phyloP scores from a whole-genome alignment of 2,797 vertebrate species.

The Anas flavirostris region DNA sequence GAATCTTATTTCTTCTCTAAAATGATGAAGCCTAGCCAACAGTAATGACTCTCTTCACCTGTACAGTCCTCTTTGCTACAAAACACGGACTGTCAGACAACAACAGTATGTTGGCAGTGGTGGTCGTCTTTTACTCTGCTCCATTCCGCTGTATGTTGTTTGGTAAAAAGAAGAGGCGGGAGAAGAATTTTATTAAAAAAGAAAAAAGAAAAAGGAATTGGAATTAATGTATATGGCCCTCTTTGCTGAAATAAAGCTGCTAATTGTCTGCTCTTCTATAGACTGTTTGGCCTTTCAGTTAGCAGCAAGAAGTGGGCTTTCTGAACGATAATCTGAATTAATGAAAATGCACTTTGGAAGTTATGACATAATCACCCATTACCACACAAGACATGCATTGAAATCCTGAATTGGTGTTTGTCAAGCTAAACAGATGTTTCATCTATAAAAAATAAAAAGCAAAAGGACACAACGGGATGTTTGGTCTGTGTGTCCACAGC shows the following conservation, averaged over 20 bases:
- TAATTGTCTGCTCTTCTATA: conserved; percentile 72
- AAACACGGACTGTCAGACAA: background rate
- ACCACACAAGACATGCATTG: conserved; percentile 45
- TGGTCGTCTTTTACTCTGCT: background rate
- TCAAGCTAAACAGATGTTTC: conserved; percentile 31
- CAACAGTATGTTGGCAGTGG: background rate
- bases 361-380: background rate
- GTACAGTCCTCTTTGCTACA: background rate
- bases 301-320: conserved; percentile 57
- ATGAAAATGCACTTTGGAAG: conserved; percentile 59
- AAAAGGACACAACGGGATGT: conserved; percentile 40
- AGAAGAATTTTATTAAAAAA: background rate
- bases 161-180: background rate
- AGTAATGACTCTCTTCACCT: background rate
- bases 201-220: conserved; percentile 9
- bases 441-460: conserved; percentile 12
- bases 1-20: background rate
- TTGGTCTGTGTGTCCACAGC: background rate
- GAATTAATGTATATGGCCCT: background rate
- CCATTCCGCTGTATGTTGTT: background rate
- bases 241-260: conserved; percentile 68
- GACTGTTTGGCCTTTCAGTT: conserved; percentile 54
- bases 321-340: conserved; percentile 62
- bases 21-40: background rate
- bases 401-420: conserved; percentile 33